Evolutionary conservation across 2,113 vertebrate genomes (phyloP).

Genomic region (Pygoscelis antarcticus): DNA sequence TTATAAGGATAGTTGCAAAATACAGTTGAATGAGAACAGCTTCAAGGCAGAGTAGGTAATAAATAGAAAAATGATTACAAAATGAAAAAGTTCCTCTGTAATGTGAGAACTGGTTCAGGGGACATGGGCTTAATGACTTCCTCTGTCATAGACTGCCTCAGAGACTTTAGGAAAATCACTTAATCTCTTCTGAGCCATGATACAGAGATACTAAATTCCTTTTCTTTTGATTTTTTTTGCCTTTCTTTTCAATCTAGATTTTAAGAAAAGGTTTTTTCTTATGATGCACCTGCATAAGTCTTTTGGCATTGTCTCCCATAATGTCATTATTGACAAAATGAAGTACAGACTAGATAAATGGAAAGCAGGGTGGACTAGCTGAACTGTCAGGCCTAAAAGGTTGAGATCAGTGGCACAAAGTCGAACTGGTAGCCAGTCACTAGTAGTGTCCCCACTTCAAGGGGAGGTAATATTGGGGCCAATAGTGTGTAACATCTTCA

Average conservation of each 20-base stretch:
- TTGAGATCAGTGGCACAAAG: not conserved
- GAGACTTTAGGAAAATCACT: constrained; percentile 31
- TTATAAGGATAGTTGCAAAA: constrained; percentile 30
- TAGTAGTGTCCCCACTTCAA: not conserved
- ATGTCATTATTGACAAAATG: not conserved
- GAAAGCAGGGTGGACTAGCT: not conserved
- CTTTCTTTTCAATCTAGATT: not conserved
- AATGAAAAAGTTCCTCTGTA: constrained; percentile 27
- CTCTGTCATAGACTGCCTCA: constrained; percentile 26
- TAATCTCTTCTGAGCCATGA: constrained; percentile 11
- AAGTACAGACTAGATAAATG: not conserved
- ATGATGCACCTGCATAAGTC: not conserved
- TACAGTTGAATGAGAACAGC: not conserved
- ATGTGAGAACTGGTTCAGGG: not conserved
- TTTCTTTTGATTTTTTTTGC: not conserved
- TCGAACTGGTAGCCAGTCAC: not conserved
- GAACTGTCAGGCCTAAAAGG: not conserved
- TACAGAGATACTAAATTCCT: not conserved
- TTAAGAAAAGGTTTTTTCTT: not conserved
- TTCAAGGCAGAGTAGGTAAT: constrained; percentile 39
- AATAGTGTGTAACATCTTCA: not conserved
- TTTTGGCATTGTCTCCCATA: not conserved
- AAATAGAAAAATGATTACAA: constrained; percentile 49
- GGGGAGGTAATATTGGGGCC: not conserved
- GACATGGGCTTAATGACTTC: constrained; percentile 16